Base-by-base conservation (phyloP, 2,113 vertebrate genomes). In the Cyanistes caeruleus region DNA sequence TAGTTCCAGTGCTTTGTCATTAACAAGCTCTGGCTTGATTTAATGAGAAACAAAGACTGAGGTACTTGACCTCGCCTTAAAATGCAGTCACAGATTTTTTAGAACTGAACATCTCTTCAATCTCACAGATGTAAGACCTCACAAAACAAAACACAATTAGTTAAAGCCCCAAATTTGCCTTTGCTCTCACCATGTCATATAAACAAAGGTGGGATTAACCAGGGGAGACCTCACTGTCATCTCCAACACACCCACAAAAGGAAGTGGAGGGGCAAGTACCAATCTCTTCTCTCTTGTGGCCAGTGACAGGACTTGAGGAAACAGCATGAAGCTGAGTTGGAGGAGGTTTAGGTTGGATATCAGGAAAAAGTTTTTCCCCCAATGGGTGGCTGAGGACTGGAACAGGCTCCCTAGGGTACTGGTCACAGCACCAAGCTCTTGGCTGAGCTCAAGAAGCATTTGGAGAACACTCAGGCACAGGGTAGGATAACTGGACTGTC, bases 111-210 rank as follows among this genome's bases (percentile, higher is more conserved):
- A 28, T 52, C 60, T 68, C 82, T 49, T 55, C 33, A 30, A 20
- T 22, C 67, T n/a, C 2, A 0, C 11, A 2, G 23, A 62, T n/a
- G 0, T 20, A 53, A 78, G 33, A 70, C 55, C 23, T 62, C 55
- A 62, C 28, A 70, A 70, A 70, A 82, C 46, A 62, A 89, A 79
- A 39, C 0, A 0, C 0, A 0, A 10, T 17, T 5, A 77, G 48
- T 48, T 64, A 43, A 75, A 87, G 43, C 67, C 44, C 43, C 5
- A 83, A 70, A 68, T 72, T 41, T 68, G 41, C 55, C 41, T 77
- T 69, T 78, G 46, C 70, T 65, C 62, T 78, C 20, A 20, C 24
- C 39, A 10, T 7, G 14, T 21, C 74, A 51, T 2, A 55, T 41
- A 68, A 93, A 70, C 58, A 85, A 89, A 76, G 27, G 39, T 13